phyloP scores from a whole-genome alignment of 2,797 vertebrate genomes.

The Anolis apletophallus region DNA sequence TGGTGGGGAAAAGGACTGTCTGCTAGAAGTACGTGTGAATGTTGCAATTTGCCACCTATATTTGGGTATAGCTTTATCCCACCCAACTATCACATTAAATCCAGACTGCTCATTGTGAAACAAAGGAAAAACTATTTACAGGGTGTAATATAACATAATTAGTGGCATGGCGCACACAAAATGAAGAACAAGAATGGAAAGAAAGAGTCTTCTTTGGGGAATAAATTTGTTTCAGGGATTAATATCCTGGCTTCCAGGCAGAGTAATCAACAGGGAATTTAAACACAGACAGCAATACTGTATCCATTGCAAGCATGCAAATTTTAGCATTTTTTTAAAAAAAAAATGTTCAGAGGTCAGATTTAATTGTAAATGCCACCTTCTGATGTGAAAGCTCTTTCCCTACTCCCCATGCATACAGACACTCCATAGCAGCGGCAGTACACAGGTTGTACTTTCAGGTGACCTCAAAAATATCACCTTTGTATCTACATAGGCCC shows the following conservation, averaged over 20 bases:
- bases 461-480: no score
- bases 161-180: background rate
- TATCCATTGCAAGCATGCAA: background rate
- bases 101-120: background rate
- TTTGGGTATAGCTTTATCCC: no score
- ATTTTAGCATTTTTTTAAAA: background rate
- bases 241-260: background rate
- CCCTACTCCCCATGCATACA: background rate
- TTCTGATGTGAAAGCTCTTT: background rate
- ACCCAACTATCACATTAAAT: background rate
- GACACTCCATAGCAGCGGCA: background rate
- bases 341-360: background rate
- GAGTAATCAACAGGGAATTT: background rate
- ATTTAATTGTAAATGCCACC: background rate
- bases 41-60: no score
- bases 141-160: slow-evolving; percentile 8
- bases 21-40: no score
- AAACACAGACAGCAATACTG: background rate
- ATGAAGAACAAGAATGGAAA: no score
- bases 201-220: background rate
- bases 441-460: no score
- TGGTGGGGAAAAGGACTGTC: no score
- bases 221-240: slow-evolving; percentile 15
- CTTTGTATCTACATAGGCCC: background rate
- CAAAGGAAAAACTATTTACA: background rate